phyloP scores from a whole-genome alignment of 2,797 vertebrate genomes.

The Chloroceryle inda region DNA sequence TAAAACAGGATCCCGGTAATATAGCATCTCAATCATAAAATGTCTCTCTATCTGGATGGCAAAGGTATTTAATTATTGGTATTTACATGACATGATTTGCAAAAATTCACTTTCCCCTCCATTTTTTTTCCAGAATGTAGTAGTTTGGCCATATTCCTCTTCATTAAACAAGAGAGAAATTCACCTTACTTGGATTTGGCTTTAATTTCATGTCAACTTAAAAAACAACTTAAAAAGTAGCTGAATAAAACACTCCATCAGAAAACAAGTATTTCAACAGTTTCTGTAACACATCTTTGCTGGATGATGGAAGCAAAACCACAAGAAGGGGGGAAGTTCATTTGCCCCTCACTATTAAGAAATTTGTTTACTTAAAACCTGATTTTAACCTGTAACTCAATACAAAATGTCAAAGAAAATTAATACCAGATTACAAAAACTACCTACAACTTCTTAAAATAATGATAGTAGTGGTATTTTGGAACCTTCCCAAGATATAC shows the following conservation, averaged over 20 bases:
- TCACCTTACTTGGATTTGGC: neutral
- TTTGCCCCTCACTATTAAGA: neutral
- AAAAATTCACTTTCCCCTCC: neutral
- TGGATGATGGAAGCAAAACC: neutral
- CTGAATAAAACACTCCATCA: neutral
- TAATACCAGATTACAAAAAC: neutral
- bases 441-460: neutral
- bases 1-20: neutral
- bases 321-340: neutral
- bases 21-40: rapidly evolving
- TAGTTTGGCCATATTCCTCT: neutral
- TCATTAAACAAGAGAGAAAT: neutral
- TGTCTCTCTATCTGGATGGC: neutral
- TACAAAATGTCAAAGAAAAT: neutral
- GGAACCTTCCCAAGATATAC: neutral
- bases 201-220: neutral
- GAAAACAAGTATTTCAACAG: neutral
- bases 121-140: neutral
- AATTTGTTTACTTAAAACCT: neutral
- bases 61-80: neutral
- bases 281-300: neutral
- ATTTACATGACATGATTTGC: neutral
- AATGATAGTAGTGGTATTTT: neutral
- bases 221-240: neutral
- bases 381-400: neutral